These are phyloP conservation scores for Linepithema humile DNA, from an alignment of 1,140 invertebrate genomes.

Conservation along the genomic window DNA sequence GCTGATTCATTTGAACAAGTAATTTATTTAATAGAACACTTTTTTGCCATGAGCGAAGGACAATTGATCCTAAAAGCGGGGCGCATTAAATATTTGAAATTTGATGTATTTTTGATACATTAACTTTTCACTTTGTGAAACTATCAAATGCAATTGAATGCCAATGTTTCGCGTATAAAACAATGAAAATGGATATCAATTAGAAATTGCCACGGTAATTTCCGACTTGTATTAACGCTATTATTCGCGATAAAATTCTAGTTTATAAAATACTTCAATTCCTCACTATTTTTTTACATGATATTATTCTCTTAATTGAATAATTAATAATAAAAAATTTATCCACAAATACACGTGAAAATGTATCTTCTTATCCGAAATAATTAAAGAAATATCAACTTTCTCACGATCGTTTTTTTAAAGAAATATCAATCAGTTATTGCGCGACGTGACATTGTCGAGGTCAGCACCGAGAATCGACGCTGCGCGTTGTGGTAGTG, in stretches of 20 bases:
- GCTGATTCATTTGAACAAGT: slow-evolving; percentile 17
- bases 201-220: too few relatives aligned
- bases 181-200: too few relatives aligned
- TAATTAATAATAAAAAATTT: too few relatives aligned
- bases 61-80: slow-evolving; percentile 2
- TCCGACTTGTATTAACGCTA: too few relatives aligned
- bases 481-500: neutral
- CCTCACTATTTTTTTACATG: too few relatives aligned
- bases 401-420: neutral
- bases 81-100: neutral
- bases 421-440: slow-evolving; percentile 7
- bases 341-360: neutral
- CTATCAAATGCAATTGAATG: too few relatives aligned
- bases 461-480: slow-evolving; percentile 35
- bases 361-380: neutral
- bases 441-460: neutral
- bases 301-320: too few relatives aligned
- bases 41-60: neutral
- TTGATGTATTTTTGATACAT: neutral
- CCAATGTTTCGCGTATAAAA: too few relatives aligned
- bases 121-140: neutral
- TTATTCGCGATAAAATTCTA: too few relatives aligned
- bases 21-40: slow-evolving; percentile 1
- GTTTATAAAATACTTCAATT: too few relatives aligned
- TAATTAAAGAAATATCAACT: neutral